Conservation (phyloP, 2,113 vertebrate species). For the Barbus barbus region DNA sequence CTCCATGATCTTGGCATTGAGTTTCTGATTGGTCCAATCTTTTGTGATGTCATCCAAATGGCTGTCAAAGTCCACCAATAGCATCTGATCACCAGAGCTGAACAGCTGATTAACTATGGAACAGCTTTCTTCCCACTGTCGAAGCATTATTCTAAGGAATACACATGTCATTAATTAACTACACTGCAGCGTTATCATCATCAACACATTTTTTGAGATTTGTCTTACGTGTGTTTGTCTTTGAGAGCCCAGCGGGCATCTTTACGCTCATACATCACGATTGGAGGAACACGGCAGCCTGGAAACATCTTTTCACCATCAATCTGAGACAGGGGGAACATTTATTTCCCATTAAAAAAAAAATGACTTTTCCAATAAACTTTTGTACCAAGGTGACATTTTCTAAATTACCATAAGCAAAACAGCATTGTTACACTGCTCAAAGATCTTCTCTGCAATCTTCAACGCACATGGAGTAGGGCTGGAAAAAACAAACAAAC, state of each 20-base stretch:
- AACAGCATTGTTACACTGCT: slow-evolving; percentile 82
- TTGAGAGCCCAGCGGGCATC: slow-evolving; percentile 83
- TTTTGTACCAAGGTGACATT: background rate
- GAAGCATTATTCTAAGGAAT: slow-evolving; percentile 83
- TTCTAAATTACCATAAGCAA: slow-evolving; percentile 82
- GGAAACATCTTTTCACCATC: slow-evolving; percentile 83
- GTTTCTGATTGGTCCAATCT: slow-evolving; percentile 90
- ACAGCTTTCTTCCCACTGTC: slow-evolving; percentile 87
- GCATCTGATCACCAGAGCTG: slow-evolving; percentile 76
- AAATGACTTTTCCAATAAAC: background rate
- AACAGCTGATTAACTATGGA: slow-evolving; percentile 79
- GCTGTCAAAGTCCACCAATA: slow-evolving; percentile 86
- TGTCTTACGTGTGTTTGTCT: slow-evolving; percentile 87
- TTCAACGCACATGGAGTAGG: slow-evolving; percentile 81
- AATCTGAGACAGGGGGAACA: slow-evolving; percentile 66
- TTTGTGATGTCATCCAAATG: slow-evolving; percentile 89
- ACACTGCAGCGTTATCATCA: background rate
- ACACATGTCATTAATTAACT: background rate
- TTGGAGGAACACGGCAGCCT: slow-evolving; percentile 81
- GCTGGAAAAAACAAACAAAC: slow-evolving; percentile 56
- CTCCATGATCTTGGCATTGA: slow-evolving; percentile 82
- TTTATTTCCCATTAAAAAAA: background rate
- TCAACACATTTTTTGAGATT: background rate
- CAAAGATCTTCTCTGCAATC: slow-evolving; percentile 83
- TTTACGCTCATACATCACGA: slow-evolving; percentile 85